Percentiles rank a stretch among this genome's conserved stretches.
Evolutionary conservation across 2,888 invertebrate species (phyloP).

Genomic region (Cyclophora punctaria): DNA sequence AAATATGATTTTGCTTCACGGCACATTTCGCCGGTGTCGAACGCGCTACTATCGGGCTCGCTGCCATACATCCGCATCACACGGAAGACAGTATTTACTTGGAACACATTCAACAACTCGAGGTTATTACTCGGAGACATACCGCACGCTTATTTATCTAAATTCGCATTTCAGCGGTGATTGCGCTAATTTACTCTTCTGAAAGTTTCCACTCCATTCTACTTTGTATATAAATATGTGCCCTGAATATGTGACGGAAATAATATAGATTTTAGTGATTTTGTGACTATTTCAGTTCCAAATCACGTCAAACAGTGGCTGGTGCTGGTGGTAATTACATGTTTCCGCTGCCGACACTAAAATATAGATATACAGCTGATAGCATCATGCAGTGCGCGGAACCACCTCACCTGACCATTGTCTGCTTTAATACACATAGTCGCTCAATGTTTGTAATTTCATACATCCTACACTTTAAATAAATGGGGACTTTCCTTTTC

Average conservation of each 20-base stretch:
- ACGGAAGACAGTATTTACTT: constrained; percentile 60
- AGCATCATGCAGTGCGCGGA: constrained; percentile 35
- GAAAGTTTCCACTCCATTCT: constrained; percentile 26
- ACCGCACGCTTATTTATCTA: constrained; percentile 42
- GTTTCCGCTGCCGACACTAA: constrained; percentile 49
- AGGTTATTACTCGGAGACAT: constrained; percentile 46
- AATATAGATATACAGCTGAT: constrained; percentile 44
- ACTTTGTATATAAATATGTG: constrained; percentile 13
- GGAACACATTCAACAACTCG: constrained; percentile 58
- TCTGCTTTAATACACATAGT: not conserved
- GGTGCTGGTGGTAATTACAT: constrained; percentile 38
- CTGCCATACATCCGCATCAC: constrained; percentile 46
- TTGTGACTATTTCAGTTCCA: constrained; percentile 25
- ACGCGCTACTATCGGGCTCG: constrained; percentile 40
- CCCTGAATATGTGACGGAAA: constrained; percentile 13
- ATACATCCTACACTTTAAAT: too few species aligned
- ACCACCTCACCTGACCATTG: constrained; percentile 44
- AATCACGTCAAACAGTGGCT: constrained; percentile 34
- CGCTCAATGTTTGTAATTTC: too few species aligned
- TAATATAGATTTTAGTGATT: constrained; percentile 15
- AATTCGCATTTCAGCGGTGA: constrained; percentile 14
- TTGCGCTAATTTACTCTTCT: constrained; percentile 22
- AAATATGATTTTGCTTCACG: constrained; percentile 9
- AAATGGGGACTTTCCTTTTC: too few species aligned
- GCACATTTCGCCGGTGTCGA: constrained; percentile 12